Percentiles rank a stretch among this genome's conserved stretches.
Evolutionary conservation across 2,113 vertebrate genomes (phyloP).

Genomic region (Pandion haliaetus): DNA sequence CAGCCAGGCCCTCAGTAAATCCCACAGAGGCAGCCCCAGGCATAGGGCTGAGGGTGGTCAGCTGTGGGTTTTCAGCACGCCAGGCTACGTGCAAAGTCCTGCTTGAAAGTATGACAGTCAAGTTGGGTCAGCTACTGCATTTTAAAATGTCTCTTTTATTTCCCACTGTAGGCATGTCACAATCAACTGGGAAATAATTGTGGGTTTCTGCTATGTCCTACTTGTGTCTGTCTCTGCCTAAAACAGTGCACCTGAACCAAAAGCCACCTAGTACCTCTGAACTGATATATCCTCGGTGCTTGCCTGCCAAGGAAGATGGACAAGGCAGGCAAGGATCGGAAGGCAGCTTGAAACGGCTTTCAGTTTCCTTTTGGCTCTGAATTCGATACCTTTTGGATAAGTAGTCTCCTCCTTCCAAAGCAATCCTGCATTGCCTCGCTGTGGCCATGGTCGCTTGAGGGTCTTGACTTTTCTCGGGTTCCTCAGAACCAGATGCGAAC

Average conservation of each 20-base stretch:
- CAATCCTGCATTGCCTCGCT: not conserved
- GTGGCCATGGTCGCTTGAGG: rapidly evolving
- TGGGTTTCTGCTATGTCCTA: not conserved
- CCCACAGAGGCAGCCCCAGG: not conserved
- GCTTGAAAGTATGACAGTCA: not conserved
- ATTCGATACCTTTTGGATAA: not conserved
- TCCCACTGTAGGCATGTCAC: not conserved
- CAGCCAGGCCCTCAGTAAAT: not conserved
- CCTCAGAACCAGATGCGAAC: not conserved
- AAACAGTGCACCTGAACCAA: not conserved
- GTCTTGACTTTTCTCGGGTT: not conserved
- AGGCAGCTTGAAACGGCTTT: not conserved
- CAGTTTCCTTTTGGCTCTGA: not conserved
- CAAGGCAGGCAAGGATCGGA: not conserved
- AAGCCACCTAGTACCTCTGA: not conserved
- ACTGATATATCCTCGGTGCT: too few species aligned
- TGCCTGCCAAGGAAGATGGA: not conserved
- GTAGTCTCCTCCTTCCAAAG: not conserved
- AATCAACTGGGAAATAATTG: not conserved
- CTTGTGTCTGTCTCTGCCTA: not conserved
- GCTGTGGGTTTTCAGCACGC: not conserved
- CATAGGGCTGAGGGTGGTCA: not conserved
- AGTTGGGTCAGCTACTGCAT: not conserved
- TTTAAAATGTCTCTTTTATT: not conserved
- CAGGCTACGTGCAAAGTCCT: not conserved